Conservation (phyloP, 2,888 invertebrate genomes). For the Tiliacea aurago region DNA sequence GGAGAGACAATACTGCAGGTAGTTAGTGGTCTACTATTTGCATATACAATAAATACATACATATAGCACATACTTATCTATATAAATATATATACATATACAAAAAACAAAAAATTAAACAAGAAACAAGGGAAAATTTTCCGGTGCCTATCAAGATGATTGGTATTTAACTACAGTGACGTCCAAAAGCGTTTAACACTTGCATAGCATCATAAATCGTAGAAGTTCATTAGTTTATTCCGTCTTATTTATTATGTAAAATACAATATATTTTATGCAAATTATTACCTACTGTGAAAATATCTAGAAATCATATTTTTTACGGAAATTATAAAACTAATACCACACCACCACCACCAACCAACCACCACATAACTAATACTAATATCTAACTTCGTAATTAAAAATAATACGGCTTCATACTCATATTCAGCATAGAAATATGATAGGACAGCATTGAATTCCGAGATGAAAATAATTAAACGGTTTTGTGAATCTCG, state of each 20-base stretch:
- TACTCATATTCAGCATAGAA: background rate
- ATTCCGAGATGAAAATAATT: slow-evolving; percentile 14
- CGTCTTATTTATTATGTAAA: background rate
- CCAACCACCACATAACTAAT: too few relatives aligned
- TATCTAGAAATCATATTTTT: background rate
- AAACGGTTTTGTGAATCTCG: background rate
- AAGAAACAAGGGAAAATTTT: too few relatives aligned
- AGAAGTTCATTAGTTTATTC: background rate
- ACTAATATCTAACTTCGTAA: background rate
- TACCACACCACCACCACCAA: too few relatives aligned
- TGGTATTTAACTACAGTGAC: background rate
- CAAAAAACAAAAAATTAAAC: too few relatives aligned
- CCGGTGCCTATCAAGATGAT: background rate
- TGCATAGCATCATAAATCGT: too few relatives aligned
- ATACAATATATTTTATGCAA: background rate
- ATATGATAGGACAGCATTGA: background rate
- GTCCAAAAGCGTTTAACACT: too few relatives aligned
- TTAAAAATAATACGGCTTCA: background rate
- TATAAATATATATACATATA: too few relatives aligned
- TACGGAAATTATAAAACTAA: background rate
- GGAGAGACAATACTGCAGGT: too few relatives aligned
- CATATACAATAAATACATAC: too few relatives aligned
- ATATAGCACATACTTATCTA: too few relatives aligned
- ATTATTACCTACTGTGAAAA: slow-evolving; percentile 2
- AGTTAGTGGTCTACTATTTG: too few relatives aligned